Conservation (phyloP, 1,140 invertebrate species). For the Leptinotarsa texana region DNA sequence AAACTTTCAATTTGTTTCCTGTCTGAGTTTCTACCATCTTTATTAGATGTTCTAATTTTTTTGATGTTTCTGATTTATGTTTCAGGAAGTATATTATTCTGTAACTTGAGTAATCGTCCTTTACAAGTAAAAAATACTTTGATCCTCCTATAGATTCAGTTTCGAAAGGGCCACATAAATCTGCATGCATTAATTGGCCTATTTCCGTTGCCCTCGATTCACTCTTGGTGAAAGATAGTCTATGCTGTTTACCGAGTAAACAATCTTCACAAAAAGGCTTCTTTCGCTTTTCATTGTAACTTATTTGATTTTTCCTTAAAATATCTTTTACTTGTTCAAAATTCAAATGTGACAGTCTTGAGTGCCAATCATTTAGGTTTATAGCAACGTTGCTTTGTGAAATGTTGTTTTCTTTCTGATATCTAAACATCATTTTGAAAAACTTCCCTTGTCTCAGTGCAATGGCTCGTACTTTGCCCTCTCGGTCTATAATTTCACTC, state of each 20-base stretch:
- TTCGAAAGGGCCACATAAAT: constrained; percentile 51
- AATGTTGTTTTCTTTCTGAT: not conserved
- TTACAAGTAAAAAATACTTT: constrained; percentile 51
- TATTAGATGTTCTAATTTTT: constrained; percentile 47
- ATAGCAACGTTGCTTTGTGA: not conserved
- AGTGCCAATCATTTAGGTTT: constrained; percentile 1
- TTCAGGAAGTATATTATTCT: constrained; percentile 45
- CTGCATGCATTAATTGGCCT: constrained; percentile 42
- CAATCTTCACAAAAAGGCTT: constrained; percentile 24
- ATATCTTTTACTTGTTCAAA: not conserved
- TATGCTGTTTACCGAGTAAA: constrained; percentile 17
- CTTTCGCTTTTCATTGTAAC: constrained; percentile 17
- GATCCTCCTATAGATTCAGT: constrained; percentile 45
- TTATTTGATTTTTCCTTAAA: constrained; percentile 10
- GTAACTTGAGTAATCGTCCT: constrained; percentile 49
- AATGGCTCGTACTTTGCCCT: not conserved
- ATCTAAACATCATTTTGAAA: constrained; percentile 9
- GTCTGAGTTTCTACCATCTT: constrained; percentile 49
- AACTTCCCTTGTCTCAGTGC: constrained; percentile 13
- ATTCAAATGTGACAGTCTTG: not conserved
- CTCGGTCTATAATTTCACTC: not conserved
- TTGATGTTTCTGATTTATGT: constrained; percentile 41
- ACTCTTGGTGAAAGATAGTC: constrained; percentile 2
- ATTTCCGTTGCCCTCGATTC: constrained; percentile 10
- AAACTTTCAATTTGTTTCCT: constrained; percentile 46